These are phyloP conservation scores for Cataglyphis livida DNA, from an alignment of 2,888 invertebrate species.

Conservation along the genomic window DNA sequence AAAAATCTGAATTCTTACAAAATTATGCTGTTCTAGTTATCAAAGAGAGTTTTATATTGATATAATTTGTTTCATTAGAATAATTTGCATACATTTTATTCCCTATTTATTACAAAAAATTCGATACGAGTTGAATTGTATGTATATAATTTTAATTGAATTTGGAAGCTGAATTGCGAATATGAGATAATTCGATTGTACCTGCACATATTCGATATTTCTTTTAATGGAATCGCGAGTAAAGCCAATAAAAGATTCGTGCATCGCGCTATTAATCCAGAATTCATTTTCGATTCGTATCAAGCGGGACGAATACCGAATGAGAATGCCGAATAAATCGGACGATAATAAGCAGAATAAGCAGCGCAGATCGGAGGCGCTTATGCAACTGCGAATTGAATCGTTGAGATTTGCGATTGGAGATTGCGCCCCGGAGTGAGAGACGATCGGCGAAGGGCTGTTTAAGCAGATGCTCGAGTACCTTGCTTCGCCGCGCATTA, in stretches of 20 bases:
- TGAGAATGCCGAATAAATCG: constrained; percentile 18
- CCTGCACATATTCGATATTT: neutral
- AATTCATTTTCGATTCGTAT: constrained; percentile 8
- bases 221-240: neutral
- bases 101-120: neutral
- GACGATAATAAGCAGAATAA: constrained; percentile 30
- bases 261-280: neutral
- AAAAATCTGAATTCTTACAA: neutral
- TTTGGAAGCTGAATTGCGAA: neutral
- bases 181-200: neutral
- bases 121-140: neutral
- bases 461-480: constrained; percentile 38
- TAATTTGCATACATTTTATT: neutral
- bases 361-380: constrained; percentile 6
- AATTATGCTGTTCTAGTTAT: neutral
- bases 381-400: constrained; percentile 35
- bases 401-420: constrained; percentile 34
- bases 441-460: constrained; percentile 53
- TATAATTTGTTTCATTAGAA: neutral
- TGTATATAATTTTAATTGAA: neutral
- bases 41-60: neutral
- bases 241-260: neutral
- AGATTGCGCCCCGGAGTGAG: constrained; percentile 20
- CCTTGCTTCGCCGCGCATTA: constrained; percentile 35
- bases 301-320: neutral